These are phyloP conservation scores for Coecobrya sp. DNA, from an alignment of 2,888 invertebrate genomes.

Conservation along the genomic window DNA sequence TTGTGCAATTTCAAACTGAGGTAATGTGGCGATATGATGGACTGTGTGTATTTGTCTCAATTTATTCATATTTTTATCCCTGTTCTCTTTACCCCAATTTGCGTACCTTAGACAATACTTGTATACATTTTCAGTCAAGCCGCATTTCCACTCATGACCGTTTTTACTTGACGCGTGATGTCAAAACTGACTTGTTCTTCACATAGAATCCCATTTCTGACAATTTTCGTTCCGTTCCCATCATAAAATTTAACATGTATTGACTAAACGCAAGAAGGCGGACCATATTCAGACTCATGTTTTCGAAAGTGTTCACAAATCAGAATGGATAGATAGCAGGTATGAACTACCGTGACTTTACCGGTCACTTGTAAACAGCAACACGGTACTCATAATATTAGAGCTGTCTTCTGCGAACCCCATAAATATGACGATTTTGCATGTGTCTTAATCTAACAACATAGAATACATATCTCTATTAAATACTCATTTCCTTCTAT, in stretches of 20 bases:
- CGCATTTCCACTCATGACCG: neutral
- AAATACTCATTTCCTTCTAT: constrained; percentile 36
- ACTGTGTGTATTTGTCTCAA: too few species aligned
- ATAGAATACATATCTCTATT: too few species aligned
- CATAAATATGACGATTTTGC: neutral
- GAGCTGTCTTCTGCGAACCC: neutral
- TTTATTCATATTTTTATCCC: too few species aligned
- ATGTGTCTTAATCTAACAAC: neutral
- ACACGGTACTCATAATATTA: too few species aligned
- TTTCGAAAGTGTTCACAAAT: neutral
- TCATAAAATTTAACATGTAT: neutral
- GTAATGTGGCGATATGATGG: too few species aligned
- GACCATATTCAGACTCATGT: neutral
- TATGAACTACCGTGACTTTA: too few species aligned
- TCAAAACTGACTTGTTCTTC: constrained; percentile 45
- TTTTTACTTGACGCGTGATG: constrained; percentile 48
- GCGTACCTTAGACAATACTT: too few species aligned
- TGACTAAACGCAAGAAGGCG: neutral
- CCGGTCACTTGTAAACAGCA: too few species aligned
- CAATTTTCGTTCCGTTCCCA: constrained; percentile 34
- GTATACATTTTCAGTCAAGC: neutral
- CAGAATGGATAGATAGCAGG: too few species aligned
- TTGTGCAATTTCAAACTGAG: too few species aligned
- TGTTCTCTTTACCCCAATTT: too few species aligned
- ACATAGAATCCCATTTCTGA: constrained; percentile 39